Base-by-base conservation (phyloP, 1,140 invertebrate species). In the Tenebrio molitor region DNA sequence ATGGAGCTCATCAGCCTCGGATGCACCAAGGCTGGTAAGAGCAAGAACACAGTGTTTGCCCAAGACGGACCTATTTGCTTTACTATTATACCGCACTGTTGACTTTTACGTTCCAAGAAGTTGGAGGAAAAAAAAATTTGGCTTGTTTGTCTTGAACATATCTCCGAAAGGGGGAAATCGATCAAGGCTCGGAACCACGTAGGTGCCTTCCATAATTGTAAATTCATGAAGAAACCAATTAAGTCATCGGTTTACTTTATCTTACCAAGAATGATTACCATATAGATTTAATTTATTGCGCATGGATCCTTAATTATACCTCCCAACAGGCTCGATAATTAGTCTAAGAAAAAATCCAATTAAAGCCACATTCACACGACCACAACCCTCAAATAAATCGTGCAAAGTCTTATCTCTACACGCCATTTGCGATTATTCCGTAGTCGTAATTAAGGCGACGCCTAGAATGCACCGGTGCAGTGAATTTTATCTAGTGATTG, bases 111-210 rank as follows among this genome's bases (percentile, higher is more conserved):
- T 74, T 69, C 50, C 14, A 23, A 69, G 69, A 74, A 69, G 42
- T 53, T 19, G 6, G 25, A 62, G 67, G 66, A 73, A 68, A 69
- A 73, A 68, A 44, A 62, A 17, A 65, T 70, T 42, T 58, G 23
- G 15, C 25, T 69, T 74, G 63, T 74, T 74, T 74, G 34, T 42
- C 23, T 69, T 71, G 44, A 69, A 67, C 58, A 74, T 71, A 74
- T 69, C 16, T 71, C 29, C 23, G 66, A 58, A 29, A 58, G n/a
- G 46, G 42, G 42, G 15, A 50, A 19, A n/a, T 29, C 12, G 23
- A 58, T 14, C 21, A 14, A 58, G 0, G 21, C 23, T 39, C 12
- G 6, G 36, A 12, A 5, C 29, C 6, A 39, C 36, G 36, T 12
- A 39, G 12, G 36, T 39, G 36, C 12, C 36, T 39, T 39, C 36